Evolutionary conservation across 2,888 invertebrate genomes (phyloP).

Genomic region (Pseudococcus jackbeardsleyi): DNA sequence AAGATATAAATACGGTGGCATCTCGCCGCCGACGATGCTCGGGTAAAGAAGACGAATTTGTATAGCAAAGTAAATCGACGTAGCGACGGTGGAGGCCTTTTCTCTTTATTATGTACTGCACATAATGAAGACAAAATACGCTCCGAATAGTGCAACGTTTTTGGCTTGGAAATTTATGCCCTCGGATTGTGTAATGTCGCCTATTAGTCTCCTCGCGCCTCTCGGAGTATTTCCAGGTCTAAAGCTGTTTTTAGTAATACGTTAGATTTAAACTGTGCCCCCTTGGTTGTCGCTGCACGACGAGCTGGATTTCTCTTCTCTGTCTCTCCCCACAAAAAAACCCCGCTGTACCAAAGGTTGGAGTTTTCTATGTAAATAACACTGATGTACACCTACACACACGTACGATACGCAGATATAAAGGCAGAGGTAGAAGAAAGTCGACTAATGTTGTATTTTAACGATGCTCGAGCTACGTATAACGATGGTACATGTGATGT

Average conservation of each 20-base stretch:
- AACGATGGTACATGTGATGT: not conserved
- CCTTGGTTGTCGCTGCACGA: no score
- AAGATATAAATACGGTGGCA: not conserved
- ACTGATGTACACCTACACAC: not conserved
- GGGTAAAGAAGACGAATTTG: slow-evolving; percentile 12
- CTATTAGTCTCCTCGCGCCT: slow-evolving; percentile 11
- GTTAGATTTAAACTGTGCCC: not conserved
- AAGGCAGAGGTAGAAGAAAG: not conserved
- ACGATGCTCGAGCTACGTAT: not conserved
- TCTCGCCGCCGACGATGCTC: not conserved
- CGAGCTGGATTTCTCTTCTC: not conserved
- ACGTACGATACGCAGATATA: not conserved
- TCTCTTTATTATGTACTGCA: slow-evolving; percentile 2
- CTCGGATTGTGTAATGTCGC: slow-evolving; percentile 38
- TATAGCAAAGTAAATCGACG: slow-evolving; percentile 10
- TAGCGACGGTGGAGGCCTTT: not conserved
- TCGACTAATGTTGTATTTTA: not conserved
- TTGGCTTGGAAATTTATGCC: slow-evolving; percentile 31
- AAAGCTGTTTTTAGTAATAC: not conserved
- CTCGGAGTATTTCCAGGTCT: not conserved
- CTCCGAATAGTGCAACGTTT: slow-evolving; percentile 18
- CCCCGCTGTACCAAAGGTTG: not conserved
- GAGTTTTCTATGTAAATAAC: not conserved
- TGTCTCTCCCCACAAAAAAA: not conserved
- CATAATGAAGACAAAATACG: slow-evolving; percentile 29